Base-by-base conservation (phyloP, 2,888 invertebrate genomes). In the Gandaritis pyraliata region DNA sequence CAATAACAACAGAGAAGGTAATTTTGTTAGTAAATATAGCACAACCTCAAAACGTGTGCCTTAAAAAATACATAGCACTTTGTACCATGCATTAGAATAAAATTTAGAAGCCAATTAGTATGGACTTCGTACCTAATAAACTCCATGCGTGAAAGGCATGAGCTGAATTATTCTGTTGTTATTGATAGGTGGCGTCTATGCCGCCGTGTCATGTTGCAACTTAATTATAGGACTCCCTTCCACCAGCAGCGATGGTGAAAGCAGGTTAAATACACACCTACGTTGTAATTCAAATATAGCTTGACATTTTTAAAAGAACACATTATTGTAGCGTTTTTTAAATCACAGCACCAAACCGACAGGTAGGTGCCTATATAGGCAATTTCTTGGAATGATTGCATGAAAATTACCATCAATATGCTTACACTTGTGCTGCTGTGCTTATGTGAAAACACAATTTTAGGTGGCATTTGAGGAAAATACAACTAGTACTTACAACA, bases 401-500 rank as follows among this genome's bases (percentile, higher is more conserved):
- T 46, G 43, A 43, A 45, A 53, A 59, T 65, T 56, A 52, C 58
- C 49, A 13, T 13, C 50, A 64, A 49, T 64, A 66, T 57, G 66
- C 43, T 43, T 52, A 55, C 51, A 48, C n/a, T n/a, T n/a, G n/a
- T n/a, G n/a, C n/a, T n/a, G n/a, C n/a, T n/a, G n/a, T n/a, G n/a
- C n/a, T n/a, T n/a, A n/a, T 12, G 50, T 16, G 33, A n/a, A 51
- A 48, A 30, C 16, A 47, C 8, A 15, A 56, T 50, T 33, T 43
- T 30, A 23, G 12, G 0, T 0, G 11, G 29, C 3, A n/a, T 12
- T 8, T 10, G 8, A 29, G 7, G 23, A 54, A 64, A 58, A 54
- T 54, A 45, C 23, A 56, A 57, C 33, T 16, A 47, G 36, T 90
- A 95, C 95, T 95, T 92, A 95, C 95, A 93, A 87, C 95, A 95